phyloP scores from a whole-genome alignment of 2,113 vertebrate genomes.

The Struthio camelus region DNA sequence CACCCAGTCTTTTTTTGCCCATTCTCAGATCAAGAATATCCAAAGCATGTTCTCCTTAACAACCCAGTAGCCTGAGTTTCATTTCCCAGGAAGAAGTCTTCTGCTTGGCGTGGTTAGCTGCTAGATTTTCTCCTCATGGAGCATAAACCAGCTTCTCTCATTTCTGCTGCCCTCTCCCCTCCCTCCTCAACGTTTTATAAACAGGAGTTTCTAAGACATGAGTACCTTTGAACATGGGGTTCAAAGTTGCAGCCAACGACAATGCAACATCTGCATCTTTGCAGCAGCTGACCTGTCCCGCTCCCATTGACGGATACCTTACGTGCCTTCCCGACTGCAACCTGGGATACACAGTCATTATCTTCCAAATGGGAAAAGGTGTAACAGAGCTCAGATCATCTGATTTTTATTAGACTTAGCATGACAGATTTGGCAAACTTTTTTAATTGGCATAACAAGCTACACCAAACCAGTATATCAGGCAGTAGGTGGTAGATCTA shows the following conservation, averaged over 20 bases:
- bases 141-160: background rate
- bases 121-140: background rate
- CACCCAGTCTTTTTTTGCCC: background rate
- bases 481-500: background rate
- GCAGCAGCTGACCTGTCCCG: background rate
- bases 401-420: background rate
- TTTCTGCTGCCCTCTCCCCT: background rate
- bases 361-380: background rate
- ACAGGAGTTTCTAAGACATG: background rate
- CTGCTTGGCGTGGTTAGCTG: background rate
- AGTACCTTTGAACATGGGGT: background rate
- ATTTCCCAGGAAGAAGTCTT: background rate
- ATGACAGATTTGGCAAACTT: background rate
- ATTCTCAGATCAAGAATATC: conserved; percentile 25
- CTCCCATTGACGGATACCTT: background rate
- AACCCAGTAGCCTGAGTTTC: background rate
- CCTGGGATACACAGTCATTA: background rate
- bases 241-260: background rate
- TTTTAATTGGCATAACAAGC: background rate
- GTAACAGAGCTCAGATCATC: background rate
- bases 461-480: background rate
- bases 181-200: background rate
- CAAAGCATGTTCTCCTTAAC: background rate
- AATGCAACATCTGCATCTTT: background rate
- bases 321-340: background rate